Percentiles rank a stretch among this genome's conserved stretches.
Evolutionary conservation across 2,888 invertebrate species (phyloP).

Genomic region (Erannis defoliaria): DNA sequence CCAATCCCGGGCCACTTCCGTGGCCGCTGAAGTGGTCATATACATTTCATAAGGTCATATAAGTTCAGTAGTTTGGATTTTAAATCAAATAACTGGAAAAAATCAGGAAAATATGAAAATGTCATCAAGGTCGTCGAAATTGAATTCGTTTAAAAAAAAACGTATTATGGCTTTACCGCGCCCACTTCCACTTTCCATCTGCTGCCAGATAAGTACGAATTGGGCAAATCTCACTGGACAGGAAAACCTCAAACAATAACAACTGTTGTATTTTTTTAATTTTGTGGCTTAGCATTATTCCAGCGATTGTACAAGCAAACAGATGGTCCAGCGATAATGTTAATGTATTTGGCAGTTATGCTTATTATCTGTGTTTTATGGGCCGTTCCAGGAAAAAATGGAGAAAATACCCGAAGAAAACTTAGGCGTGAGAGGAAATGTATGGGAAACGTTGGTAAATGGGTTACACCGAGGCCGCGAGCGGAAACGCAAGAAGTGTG

Average conservation of each 20-base stretch:
- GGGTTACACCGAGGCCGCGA: background rate
- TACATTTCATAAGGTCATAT: too few relatives aligned
- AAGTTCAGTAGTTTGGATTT: too few relatives aligned
- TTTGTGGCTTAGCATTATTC: conserved; percentile 1
- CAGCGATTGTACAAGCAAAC: conserved; percentile 26
- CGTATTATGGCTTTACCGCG: too few relatives aligned
- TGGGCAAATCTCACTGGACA: too few relatives aligned
- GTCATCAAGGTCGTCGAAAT: too few relatives aligned
- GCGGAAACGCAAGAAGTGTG: background rate
- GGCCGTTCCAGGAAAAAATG: conserved; percentile 41
- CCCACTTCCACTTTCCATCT: too few relatives aligned
- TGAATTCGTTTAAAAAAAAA: too few relatives aligned
- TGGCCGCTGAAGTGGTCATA: too few relatives aligned
- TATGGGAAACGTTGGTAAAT: conserved; percentile 17
- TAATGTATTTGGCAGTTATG: conserved; percentile 46
- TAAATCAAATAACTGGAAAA: too few relatives aligned
- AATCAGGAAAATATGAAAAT: too few relatives aligned
- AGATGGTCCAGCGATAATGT: conserved; percentile 45
- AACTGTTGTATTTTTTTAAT: background rate
- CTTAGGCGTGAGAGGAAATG: conserved; percentile 16
- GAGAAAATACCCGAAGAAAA: conserved; percentile 34
- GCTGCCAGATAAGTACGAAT: too few relatives aligned
- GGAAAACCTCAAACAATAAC: background rate
- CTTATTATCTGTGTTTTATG: conserved; percentile 48
- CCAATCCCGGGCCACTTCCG: too few relatives aligned